phyloP scores from a whole-genome alignment of 2,113 vertebrate genomes.

The Chamaetylas fuelleborni region DNA sequence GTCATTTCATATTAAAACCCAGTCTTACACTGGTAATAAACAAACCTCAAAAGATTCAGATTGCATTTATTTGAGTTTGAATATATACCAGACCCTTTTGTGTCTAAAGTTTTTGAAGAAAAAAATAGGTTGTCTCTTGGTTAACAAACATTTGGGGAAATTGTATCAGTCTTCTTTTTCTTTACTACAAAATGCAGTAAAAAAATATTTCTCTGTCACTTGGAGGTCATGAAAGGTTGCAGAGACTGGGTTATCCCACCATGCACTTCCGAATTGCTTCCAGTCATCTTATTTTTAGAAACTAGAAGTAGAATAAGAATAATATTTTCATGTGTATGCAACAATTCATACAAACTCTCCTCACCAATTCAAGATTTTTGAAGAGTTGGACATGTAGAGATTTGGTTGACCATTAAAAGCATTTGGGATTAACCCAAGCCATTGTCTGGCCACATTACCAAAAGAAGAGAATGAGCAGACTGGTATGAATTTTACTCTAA shows the following conservation, averaged over 20 bases:
- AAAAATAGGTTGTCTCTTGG: neutral
- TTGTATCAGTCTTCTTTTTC: neutral
- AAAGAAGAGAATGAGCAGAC: neutral
- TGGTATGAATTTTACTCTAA: neutral
- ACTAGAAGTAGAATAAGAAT: neutral
- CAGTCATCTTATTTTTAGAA: neutral
- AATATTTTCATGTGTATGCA: neutral
- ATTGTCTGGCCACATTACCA: neutral
- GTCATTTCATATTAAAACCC: neutral
- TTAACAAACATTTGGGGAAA: neutral
- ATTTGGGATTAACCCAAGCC: neutral
- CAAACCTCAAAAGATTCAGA: neutral
- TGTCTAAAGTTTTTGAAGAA: neutral
- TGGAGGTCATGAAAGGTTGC: neutral
- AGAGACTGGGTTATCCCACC: neutral
- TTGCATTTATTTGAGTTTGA: neutral
- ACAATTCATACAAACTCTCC: neutral
- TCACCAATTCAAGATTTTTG: neutral
- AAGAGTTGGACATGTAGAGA: neutral
- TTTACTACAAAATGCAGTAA: neutral
- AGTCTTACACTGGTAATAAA: neutral
- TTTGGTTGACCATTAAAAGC: neutral
- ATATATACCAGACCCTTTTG: neutral
- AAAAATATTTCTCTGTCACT: neutral
- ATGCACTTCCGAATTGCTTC: neutral